These are phyloP conservation scores for Hyles lineata DNA, from an alignment of 2,888 invertebrate genomes.

Conservation along the genomic window DNA sequence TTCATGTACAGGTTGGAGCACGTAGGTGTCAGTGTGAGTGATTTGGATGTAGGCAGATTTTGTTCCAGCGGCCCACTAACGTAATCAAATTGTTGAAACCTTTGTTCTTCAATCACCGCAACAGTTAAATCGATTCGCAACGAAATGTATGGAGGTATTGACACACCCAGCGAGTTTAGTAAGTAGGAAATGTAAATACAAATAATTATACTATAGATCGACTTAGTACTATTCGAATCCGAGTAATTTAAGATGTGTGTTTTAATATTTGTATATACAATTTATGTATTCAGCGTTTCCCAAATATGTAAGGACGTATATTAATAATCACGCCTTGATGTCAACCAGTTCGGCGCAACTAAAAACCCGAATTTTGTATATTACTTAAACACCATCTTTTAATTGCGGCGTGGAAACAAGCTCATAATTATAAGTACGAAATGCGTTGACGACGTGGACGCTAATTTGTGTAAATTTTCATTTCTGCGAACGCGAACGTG, in stretches of 20 bases:
- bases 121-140: constrained; percentile 12
- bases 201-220: background rate
- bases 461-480: constrained; percentile 19
- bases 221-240: no score
- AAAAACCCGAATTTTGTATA: background rate
- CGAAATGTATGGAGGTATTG: background rate
- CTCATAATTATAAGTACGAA: constrained; percentile 20
- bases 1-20: constrained; percentile 43
- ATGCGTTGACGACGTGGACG: constrained; percentile 9
- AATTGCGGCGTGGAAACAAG: constrained; percentile 7
- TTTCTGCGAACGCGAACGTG: constrained; percentile 22
- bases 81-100: constrained; percentile 15
- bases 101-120: constrained; percentile 20
- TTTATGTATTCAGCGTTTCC: no score
- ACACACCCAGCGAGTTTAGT: background rate
- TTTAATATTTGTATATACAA: no score
- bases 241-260: no score
- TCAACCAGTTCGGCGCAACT: no score
- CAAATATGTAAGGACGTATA: background rate
- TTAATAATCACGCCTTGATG: background rate
- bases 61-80: constrained; percentile 38
- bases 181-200: background rate
- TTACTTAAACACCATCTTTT: background rate
- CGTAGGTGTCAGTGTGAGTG: constrained; percentile 48
- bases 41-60: constrained; percentile 46